These are phyloP conservation scores for Neostethus bicornis DNA, from an alignment of 2,797 vertebrate genomes.

Conservation along the genomic window DNA sequence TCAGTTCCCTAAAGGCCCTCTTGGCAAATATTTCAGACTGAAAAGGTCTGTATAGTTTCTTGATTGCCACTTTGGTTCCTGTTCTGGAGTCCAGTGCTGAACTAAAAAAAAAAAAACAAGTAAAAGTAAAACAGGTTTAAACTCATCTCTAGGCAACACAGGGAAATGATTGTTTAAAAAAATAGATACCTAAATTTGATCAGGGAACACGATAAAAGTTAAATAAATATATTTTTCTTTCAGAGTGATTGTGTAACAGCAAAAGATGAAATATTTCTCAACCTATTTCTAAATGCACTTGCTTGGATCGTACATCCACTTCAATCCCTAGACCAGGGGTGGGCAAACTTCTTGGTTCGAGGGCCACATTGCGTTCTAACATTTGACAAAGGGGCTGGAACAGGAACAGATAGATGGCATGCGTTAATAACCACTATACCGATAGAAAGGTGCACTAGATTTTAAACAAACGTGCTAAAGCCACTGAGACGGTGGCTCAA, in stretches of 20 bases:
- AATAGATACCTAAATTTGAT: conserved; percentile 2
- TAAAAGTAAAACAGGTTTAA: not conserved
- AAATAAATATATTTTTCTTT: not conserved
- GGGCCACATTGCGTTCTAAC: too few species aligned
- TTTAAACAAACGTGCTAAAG: too few species aligned
- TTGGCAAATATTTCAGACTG: conserved; percentile 94
- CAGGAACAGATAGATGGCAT: too few species aligned
- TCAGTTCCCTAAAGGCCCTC: conserved; percentile 92
- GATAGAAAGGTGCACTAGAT: too few species aligned
- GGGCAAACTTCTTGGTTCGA: too few species aligned
- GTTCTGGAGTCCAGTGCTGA: conserved; percentile 87
- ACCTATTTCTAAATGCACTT: not conserved
- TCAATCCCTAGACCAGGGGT: too few species aligned
- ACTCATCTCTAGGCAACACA: not conserved
- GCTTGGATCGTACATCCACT: not conserved
- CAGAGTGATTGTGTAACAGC: not conserved
- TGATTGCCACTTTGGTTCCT: conserved; percentile 92
- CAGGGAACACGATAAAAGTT: not conserved
- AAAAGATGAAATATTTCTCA: not conserved
- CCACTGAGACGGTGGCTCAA: too few species aligned
- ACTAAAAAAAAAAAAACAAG: conserved; percentile 68
- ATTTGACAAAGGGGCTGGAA: too few species aligned
- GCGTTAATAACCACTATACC: too few species aligned
- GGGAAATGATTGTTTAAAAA: conserved; percentile 6
- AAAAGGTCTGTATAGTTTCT: conserved; percentile 97